Evolutionary conservation across 2,797 vertebrate species (phyloP).

Genomic region (Stomatorhinus walkeri): DNA sequence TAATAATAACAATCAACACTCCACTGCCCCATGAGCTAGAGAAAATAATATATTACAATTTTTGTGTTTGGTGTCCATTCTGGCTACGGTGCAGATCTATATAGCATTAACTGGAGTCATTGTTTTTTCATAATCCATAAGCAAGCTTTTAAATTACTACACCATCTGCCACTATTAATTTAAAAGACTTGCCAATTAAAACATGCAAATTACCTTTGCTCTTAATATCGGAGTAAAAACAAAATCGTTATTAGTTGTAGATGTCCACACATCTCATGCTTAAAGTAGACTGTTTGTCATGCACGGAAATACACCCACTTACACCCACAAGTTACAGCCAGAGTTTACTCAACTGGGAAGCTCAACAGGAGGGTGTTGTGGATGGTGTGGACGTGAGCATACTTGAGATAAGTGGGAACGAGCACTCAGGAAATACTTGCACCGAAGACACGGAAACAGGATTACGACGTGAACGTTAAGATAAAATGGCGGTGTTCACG

Average conservation of each 20-base stretch:
- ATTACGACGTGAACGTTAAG: neutral
- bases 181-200: neutral
- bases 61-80: neutral
- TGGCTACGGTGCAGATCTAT: neutral
- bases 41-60: neutral
- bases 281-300: neutral
- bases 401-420: neutral
- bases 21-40: neutral
- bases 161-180: slow-evolving; percentile 8
- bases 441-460: neutral
- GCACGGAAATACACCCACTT: neutral
- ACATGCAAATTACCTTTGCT: neutral
- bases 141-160: slow-evolving; percentile 2
- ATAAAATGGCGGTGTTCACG: neutral
- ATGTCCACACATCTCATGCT: neutral
- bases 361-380: neutral
- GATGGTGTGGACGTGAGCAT: neutral
- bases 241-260: neutral
- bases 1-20: neutral
- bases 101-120: neutral
- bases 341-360: neutral
- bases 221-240: neutral
- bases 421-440: neutral
- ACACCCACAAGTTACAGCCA: neutral
- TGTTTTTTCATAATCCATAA: neutral